Percentiles rank a stretch among this genome's conserved stretches.
Conservation (phyloP, 1,140 invertebrate species). For the Nasonia giraulti region DNA sequence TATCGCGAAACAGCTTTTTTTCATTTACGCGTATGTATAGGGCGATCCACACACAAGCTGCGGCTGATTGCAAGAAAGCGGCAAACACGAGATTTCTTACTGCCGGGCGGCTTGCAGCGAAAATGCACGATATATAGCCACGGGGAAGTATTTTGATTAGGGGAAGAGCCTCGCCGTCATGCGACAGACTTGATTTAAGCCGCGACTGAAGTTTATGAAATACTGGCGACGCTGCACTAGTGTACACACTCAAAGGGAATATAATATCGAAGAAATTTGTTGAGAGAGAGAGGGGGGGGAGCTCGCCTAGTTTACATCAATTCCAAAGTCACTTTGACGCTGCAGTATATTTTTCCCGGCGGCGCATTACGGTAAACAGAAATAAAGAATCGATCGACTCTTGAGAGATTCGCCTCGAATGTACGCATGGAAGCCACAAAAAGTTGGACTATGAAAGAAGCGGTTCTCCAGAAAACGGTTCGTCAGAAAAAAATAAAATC, state of each 20-base stretch:
- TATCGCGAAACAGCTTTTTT: background rate
- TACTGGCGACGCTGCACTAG: background rate
- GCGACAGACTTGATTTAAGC: conserved; percentile 31
- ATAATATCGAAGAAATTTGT: conserved; percentile 30
- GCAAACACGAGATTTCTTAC: conserved; percentile 5
- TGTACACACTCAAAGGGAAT: conserved; percentile 32
- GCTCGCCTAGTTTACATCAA: conserved; percentile 37
- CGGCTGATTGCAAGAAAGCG: background rate
- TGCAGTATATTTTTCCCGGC: conserved; percentile 7
- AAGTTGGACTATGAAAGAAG: conserved; percentile 7
- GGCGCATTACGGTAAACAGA: conserved; percentile 32
- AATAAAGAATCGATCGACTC: conserved; percentile 33
- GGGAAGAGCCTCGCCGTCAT: background rate
- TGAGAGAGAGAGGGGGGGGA: background rate
- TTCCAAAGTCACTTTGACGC: conserved; percentile 42
- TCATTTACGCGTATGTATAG: background rate
- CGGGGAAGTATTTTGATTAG: conserved; percentile 38
- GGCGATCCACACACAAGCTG: background rate
- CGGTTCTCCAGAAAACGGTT: background rate
- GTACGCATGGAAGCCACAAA: background rate
- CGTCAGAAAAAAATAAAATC: background rate
- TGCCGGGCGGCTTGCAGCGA: background rate
- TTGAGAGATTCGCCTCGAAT: conserved; percentile 20
- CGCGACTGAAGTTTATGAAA: conserved; percentile 40
- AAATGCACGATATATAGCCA: background rate